Evolutionary conservation across 2,113 vertebrate genomes (phyloP).

Genomic region (Barbus barbus): DNA sequence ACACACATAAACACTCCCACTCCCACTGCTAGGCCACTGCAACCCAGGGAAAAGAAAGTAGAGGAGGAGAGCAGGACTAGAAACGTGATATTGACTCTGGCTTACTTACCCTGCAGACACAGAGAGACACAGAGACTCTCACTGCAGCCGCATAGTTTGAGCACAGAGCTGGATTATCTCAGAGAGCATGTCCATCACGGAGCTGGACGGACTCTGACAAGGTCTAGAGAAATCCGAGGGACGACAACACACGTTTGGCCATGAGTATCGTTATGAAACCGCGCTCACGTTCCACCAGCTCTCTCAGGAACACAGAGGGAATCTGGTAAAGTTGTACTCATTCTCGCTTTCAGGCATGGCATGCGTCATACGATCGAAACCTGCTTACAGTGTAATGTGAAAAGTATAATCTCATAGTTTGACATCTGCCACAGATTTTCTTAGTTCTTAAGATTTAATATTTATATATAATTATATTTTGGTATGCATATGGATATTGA

Average conservation of each 20-base stretch:
- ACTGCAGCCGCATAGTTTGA: neutral
- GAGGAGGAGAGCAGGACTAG: slow-evolving; percentile 38
- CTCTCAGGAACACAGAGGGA: slow-evolving; percentile 79
- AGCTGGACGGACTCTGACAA: neutral
- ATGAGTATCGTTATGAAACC: slow-evolving; percentile 91
- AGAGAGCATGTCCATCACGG: slow-evolving; percentile 27
- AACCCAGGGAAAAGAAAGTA: slow-evolving; percentile 21
- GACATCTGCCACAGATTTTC: neutral
- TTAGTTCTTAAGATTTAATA: neutral
- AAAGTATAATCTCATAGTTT: neutral
- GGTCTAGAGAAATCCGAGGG: neutral
- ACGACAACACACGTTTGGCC: slow-evolving; percentile 46
- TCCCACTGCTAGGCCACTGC: slow-evolving; percentile 36
- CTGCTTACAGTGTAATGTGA: neutral
- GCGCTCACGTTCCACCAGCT: slow-evolving; percentile 86
- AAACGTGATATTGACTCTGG: slow-evolving; percentile 39
- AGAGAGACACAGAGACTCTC: slow-evolving; percentile 19
- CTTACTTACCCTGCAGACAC: slow-evolving; percentile 45
- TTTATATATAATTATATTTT: neutral
- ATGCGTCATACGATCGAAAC: neutral
- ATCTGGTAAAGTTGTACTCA: slow-evolving; percentile 76
- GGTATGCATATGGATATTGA: no score
- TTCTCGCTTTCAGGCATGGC: neutral
- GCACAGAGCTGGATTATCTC: slow-evolving; percentile 16
- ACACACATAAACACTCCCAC: neutral